A percentile compares a stretch with the other conserved stretches of the same genome.
Evolutionary conservation across 2,797 vertebrate species (phyloP).

Genomic region (Gallinago stenura): DNA sequence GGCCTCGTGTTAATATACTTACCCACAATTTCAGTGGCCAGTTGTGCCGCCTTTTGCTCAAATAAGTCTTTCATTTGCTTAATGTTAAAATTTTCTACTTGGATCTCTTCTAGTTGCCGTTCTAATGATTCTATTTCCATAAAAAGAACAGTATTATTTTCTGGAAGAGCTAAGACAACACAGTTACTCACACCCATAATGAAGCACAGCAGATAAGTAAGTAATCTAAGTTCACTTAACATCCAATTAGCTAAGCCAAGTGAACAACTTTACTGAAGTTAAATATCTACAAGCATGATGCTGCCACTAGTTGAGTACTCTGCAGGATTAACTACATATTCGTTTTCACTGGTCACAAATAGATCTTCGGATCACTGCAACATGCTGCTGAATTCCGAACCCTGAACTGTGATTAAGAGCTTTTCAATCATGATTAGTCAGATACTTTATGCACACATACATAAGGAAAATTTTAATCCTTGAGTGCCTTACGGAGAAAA

Average conservation of each 20-base stretch:
- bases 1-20: constrained; percentile 68
- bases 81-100: constrained; percentile 97
- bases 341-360: neutral
- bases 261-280: neutral
- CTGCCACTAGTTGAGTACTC: neutral
- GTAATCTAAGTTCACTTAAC: neutral
- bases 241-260: neutral
- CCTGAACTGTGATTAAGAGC: neutral
- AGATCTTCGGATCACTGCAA: neutral
- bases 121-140: constrained; percentile 84
- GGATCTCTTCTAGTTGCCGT: constrained; percentile 91
- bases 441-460: neutral
- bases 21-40: constrained; percentile 98
- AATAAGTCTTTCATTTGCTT: constrained; percentile 99
- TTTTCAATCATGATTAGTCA: neutral
- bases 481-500: neutral
- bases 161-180: neutral
- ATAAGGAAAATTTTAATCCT: neutral
- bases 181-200: neutral
- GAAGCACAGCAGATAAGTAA: neutral
- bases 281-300: neutral
- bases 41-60: constrained; percentile 98
- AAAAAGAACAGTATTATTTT: constrained; percentile 58
- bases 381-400: neutral
- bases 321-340: neutral